A percentile compares a stretch with the other conserved stretches of the same genome.
phyloP scores from a whole-genome alignment of 2,888 invertebrate species.

The Sipha maydis region DNA sequence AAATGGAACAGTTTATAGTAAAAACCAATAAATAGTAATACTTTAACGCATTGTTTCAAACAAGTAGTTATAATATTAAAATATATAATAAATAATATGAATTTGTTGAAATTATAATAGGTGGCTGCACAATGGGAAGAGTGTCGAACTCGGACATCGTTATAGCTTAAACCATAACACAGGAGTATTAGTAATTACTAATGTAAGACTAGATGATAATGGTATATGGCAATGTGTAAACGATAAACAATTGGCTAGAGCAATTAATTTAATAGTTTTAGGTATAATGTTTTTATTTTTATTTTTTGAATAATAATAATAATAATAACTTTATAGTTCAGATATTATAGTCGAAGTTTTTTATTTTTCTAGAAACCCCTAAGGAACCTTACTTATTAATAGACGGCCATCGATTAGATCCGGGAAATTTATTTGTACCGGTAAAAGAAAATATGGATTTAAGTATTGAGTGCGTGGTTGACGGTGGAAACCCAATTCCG shows the following conservation, averaged over 20 bases:
- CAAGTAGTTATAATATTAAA: background rate
- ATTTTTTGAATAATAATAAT: background rate
- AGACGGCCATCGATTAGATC: slow-evolving; percentile 85
- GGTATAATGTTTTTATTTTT: slow-evolving; percentile 40
- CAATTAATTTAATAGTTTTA: slow-evolving; percentile 60
- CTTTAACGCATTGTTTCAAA: background rate
- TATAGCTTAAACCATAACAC: slow-evolving; percentile 69
- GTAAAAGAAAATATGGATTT: slow-evolving; percentile 86
- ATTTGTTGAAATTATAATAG: slow-evolving; percentile 42
- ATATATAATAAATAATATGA: background rate
- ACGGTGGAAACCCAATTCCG: slow-evolving; percentile 81
- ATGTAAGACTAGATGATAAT: slow-evolving; percentile 74
- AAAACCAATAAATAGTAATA: background rate
- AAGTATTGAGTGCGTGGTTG: slow-evolving; percentile 85
- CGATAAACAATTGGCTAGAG: slow-evolving; percentile 55
- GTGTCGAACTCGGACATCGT: slow-evolving; percentile 67
- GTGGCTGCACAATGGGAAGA: slow-evolving; percentile 65
- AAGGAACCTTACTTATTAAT: slow-evolving; percentile 86
- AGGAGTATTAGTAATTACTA: slow-evolving; percentile 71
- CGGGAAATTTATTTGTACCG: slow-evolving; percentile 87
- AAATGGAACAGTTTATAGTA: background rate
- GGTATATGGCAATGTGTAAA: slow-evolving; percentile 76
- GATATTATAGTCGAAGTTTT: background rate
- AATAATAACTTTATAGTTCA: background rate
- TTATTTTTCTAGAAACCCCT: slow-evolving; percentile 76